Conservation (phyloP, 2,113 vertebrate species). For the Corythornis madagascariensis region DNA sequence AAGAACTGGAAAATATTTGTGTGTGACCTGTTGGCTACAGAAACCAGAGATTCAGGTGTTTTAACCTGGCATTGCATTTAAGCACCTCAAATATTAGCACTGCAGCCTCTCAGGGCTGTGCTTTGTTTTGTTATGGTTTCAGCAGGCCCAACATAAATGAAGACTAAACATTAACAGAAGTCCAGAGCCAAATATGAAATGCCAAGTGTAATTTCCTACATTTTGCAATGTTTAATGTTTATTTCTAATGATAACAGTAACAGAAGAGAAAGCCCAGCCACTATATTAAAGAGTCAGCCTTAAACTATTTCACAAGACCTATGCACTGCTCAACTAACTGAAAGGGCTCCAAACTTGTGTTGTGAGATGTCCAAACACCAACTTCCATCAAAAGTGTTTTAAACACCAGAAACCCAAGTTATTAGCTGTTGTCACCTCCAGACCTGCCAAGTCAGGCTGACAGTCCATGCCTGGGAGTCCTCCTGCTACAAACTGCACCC, state of each 20-base stretch:
- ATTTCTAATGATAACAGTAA: background rate
- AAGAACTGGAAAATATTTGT: background rate
- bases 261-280: background rate
- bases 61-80: background rate
- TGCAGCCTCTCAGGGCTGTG: background rate
- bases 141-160: background rate
- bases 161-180: background rate
- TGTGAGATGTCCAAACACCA: background rate
- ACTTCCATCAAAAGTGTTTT: background rate
- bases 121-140: background rate
- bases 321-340: background rate
- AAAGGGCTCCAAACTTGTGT: background rate
- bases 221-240: constrained; percentile 30
- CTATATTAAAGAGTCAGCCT: background rate
- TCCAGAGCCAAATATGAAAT: background rate
- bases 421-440: background rate
- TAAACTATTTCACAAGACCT: background rate
- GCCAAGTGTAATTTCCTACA: background rate
- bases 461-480: background rate
- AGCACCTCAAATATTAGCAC: background rate
- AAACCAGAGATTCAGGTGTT: background rate
- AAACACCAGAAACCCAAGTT: background rate
- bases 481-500: background rate
- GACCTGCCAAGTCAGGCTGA: background rate
- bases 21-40: background rate